Conservation (phyloP, 37 sponge, comb jelly and placozoan genomes). For the Axinella damicornis region DNA sequence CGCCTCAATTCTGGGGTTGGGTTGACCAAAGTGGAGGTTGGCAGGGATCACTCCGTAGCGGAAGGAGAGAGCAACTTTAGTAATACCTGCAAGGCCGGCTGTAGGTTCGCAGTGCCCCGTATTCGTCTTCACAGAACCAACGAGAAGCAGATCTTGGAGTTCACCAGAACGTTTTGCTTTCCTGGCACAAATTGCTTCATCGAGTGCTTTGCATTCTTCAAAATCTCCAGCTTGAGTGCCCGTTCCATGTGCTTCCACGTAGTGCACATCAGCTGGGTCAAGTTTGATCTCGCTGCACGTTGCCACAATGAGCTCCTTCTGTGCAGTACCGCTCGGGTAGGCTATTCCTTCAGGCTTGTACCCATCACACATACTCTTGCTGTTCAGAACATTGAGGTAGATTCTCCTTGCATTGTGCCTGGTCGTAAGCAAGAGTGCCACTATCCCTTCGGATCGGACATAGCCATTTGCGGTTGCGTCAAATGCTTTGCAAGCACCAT, state of each 20-base stretch:
- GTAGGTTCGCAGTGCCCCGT: slow-evolving; percentile 73
- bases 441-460: slow-evolving; percentile 59
- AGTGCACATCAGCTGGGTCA: slow-evolving; percentile 25
- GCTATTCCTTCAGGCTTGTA: slow-evolving; percentile 44
- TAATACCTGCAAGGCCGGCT: slow-evolving; percentile 62
- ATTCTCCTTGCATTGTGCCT: slow-evolving; percentile 4
- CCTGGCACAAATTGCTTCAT: slow-evolving; percentile 9
- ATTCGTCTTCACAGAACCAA: slow-evolving; percentile 75
- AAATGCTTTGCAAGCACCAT: slow-evolving; percentile 45
- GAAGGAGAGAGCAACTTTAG: slow-evolving; percentile 49
- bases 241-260: slow-evolving; percentile 72
- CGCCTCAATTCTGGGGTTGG: slow-evolving; percentile 26
- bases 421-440: slow-evolving; percentile 39
- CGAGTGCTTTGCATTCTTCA: slow-evolving; percentile 59
- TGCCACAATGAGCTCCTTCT: slow-evolving; percentile 11
- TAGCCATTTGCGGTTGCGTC: slow-evolving; percentile 55
- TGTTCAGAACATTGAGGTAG: slow-evolving; percentile 34
- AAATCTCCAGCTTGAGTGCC: slow-evolving; percentile 63
- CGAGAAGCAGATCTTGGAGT: slow-evolving; percentile 1
- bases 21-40: not conserved
- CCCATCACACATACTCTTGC: slow-evolving; percentile 1
- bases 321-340: slow-evolving; percentile 7
- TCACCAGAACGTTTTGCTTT: not conserved
- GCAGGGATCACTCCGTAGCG: slow-evolving; percentile 31
- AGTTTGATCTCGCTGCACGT: not conserved